phyloP scores from a whole-genome alignment of 2,797 vertebrate species.

The Orestias chungarensis region DNA sequence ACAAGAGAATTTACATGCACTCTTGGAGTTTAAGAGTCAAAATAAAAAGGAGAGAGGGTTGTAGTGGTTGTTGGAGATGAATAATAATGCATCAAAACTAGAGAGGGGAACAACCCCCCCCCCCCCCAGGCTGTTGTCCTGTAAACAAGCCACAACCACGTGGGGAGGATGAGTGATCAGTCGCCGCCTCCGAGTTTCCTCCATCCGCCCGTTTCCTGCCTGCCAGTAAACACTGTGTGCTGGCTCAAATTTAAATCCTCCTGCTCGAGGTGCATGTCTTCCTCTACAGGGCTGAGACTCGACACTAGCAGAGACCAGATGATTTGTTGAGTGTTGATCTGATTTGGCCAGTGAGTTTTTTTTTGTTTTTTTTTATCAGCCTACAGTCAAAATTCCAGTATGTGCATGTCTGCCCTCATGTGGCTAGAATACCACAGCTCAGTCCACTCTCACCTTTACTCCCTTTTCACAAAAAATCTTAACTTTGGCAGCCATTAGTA shows the following conservation, averaged over 20 bases:
- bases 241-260: conserved; percentile 44
- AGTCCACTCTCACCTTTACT: conserved; percentile 16
- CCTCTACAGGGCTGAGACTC: conserved; percentile 11
- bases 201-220: conserved; percentile 63
- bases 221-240: conserved; percentile 44
- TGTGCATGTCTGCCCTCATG: conserved; percentile 1
- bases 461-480: conserved; percentile 25
- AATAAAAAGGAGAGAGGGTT: background rate
- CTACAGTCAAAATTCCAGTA: conserved; percentile 9
- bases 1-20: background rate
- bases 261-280: conserved; percentile 27
- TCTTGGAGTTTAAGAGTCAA: background rate
- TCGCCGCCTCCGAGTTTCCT: conserved; percentile 48
- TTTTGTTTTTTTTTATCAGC: too few species aligned
- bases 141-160: conserved; percentile 43
- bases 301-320: conserved; percentile 6
- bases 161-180: conserved; percentile 50
- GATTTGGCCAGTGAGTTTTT: conserved; percentile 5
- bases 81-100: conserved; percentile 12
- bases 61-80: conserved; percentile 3
- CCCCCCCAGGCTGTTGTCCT: conserved; percentile 19
- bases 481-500: conserved; percentile 47
- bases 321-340: conserved; percentile 6
- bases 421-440: conserved; percentile 5
- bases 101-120: conserved; percentile 15